Conservation (phyloP, 2,888 invertebrate genomes). For the Mythimna loreyi region DNA sequence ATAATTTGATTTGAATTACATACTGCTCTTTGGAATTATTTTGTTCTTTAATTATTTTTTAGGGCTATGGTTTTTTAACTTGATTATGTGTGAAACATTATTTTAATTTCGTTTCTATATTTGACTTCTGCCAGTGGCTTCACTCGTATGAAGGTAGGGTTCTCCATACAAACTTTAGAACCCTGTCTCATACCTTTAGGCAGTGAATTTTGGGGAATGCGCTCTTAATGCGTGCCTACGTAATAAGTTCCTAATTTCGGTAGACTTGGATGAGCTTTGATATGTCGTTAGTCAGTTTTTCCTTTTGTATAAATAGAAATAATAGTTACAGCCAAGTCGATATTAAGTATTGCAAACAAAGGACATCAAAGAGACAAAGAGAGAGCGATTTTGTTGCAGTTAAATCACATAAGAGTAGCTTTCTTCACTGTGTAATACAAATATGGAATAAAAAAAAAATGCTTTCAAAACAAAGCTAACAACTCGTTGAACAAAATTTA, state of each 20-base stretch:
- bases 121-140: no score
- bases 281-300: no score
- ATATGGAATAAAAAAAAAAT: constrained; percentile 25
- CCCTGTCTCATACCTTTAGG: no score
- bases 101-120: background rate
- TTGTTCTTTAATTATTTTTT: background rate
- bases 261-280: no score
- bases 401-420: background rate
- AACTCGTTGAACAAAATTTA: constrained; percentile 70
- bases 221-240: no score
- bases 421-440: constrained; percentile 1
- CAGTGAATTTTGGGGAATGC: no score
- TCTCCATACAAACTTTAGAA: no score
- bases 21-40: no score
- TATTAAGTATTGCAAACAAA: background rate
- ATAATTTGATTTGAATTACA: background rate
- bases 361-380: background rate
- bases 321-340: background rate
- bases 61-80: background rate
- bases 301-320: background rate
- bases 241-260: no score
- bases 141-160: no score
- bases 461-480: constrained; percentile 56
- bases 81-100: background rate
- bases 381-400: background rate